Conservation (phyloP, 2,797 vertebrate species). For the Picus viridis region DNA sequence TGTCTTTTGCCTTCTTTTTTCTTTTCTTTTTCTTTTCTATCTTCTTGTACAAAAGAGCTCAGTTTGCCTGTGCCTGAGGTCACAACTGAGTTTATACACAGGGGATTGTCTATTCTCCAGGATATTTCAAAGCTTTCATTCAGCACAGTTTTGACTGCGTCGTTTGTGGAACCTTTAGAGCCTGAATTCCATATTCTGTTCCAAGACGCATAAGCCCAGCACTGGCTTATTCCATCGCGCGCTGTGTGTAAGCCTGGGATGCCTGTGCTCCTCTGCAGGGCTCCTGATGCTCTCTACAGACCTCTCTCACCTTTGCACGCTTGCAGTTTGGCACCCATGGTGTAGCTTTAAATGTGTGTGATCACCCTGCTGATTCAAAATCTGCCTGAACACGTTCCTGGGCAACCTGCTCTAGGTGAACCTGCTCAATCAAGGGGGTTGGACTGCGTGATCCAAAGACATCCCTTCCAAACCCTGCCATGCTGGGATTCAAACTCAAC, state of each 20-base stretch:
- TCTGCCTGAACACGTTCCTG: too few relatives aligned
- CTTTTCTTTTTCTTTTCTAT: background rate
- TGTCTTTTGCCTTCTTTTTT: background rate
- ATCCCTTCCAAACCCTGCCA: too few relatives aligned
- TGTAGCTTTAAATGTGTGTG: fast-evolving
- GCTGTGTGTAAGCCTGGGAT: background rate
- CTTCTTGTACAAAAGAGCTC: conserved; percentile 25
- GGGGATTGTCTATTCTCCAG: background rate
- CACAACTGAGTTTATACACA: background rate
- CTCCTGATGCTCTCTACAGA: background rate
- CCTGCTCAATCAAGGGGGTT: too few relatives aligned
- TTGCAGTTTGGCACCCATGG: background rate
- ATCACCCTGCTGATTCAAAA: background rate
- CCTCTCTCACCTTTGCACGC: fast-evolving
- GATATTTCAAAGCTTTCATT: conserved; percentile 51
- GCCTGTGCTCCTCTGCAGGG: background rate
- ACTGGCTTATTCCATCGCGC: background rate
- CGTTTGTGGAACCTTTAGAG: background rate
- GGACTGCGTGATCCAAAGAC: too few relatives aligned
- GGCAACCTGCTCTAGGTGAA: too few relatives aligned
- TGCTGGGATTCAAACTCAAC: too few relatives aligned
- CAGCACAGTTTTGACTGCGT: background rate
- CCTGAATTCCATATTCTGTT: background rate
- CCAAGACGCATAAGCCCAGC: background rate
- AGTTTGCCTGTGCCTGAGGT: conserved; percentile 25